phyloP scores from a whole-genome alignment of 1,140 invertebrate genomes.

The Brachionus sp. region DNA sequence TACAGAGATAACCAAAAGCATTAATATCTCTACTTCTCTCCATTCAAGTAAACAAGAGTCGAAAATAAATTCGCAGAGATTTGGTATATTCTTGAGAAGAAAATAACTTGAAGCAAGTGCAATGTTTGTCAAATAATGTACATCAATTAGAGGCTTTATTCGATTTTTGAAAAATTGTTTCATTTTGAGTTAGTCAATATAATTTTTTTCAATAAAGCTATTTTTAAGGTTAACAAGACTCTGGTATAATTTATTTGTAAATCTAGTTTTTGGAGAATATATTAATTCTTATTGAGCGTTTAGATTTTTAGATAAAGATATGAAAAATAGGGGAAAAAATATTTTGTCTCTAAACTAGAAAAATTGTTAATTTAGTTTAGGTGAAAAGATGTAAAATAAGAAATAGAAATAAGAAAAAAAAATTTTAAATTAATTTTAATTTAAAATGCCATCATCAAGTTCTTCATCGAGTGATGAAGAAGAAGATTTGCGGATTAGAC shows the following conservation, averaged over 20 bases:
- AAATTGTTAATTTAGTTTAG: not conserved
- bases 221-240: not conserved
- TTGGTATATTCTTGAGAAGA: constrained; percentile 19
- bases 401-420: not conserved
- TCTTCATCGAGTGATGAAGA: constrained; percentile 23
- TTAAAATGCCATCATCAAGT: constrained; percentile 3
- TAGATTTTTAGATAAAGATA: constrained; percentile 15
- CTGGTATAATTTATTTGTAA: not conserved
- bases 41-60: constrained; percentile 3
- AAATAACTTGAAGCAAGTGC: constrained; percentile 16
- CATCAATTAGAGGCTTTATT: not conserved
- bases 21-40: constrained; percentile 32
- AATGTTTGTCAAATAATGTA: constrained; percentile 36
- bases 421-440: not conserved
- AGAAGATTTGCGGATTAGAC: not conserved
- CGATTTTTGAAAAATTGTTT: constrained; percentile 2
- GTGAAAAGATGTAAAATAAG: not conserved
- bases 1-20: constrained; percentile 32
- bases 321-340: not conserved
- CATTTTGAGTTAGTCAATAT: not conserved
- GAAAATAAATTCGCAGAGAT: not conserved
- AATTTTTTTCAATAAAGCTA: not conserved
- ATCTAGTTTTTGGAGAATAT: not conserved
- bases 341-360: not conserved
- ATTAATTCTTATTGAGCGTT: not conserved